These are phyloP conservation scores for Spongilla lacustris DNA, from an alignment of 37 sponge, comb jelly and placozoan species.

Conservation along the genomic window DNA sequence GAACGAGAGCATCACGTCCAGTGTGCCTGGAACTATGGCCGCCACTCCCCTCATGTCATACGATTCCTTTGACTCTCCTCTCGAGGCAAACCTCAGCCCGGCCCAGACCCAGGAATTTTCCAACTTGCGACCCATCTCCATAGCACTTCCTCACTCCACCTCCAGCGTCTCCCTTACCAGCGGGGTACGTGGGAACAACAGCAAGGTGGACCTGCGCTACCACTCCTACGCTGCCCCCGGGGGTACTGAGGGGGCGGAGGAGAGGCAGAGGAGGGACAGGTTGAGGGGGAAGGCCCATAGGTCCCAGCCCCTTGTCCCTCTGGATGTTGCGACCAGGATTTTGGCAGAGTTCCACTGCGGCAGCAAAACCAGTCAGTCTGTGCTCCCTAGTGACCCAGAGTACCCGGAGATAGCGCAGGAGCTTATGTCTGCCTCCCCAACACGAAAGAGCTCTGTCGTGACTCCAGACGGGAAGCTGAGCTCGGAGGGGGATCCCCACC, in stretches of 20 bases:
- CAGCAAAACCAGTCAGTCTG: slow-evolving; percentile 41
- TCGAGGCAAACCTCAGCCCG: slow-evolving; percentile 23
- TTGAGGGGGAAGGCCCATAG: no score
- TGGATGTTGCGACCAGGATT: not conserved
- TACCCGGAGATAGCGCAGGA: slow-evolving; percentile 67
- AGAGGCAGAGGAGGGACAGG: not conserved
- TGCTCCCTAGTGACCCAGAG: slow-evolving; percentile 79
- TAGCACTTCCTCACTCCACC: slow-evolving; percentile 40
- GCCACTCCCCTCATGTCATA: slow-evolving; percentile 7
- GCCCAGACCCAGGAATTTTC: slow-evolving; percentile 39
- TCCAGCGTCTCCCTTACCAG: slow-evolving; percentile 56
- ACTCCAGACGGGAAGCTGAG: slow-evolving; percentile 55
- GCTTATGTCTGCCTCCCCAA: slow-evolving; percentile 77
- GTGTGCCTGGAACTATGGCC: no score
- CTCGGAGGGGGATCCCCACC: slow-evolving; percentile 27
- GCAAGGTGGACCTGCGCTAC: slow-evolving; percentile 34
- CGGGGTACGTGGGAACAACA: slow-evolving; percentile 18
- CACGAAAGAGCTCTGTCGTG: slow-evolving; percentile 13
- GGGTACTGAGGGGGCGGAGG: not conserved
- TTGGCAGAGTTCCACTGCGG: slow-evolving; percentile 71
- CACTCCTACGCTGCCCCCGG: slow-evolving; percentile 43
- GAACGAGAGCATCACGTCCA: not conserved
- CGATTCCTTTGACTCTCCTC: slow-evolving; percentile 39
- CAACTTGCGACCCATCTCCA: slow-evolving; percentile 18
- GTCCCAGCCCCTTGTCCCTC: no score